These are phyloP conservation scores for Pandemis heparana DNA, from an alignment of 2,888 invertebrate species.

Conservation along the genomic window DNA sequence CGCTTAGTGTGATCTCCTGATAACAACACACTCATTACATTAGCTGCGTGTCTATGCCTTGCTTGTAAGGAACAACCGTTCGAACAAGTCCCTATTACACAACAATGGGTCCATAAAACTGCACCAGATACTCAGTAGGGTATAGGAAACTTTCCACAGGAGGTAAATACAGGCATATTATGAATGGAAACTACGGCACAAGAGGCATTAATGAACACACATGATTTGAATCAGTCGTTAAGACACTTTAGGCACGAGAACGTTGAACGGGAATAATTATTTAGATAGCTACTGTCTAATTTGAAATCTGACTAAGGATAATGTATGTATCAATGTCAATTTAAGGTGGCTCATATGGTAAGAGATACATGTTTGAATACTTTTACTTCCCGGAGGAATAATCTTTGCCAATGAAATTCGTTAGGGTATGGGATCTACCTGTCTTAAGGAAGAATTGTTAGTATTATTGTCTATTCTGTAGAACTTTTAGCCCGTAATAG, in stretches of 20 bases:
- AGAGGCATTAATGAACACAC: background rate
- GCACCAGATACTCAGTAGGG: constrained; percentile 7
- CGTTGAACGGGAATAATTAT: too few species aligned
- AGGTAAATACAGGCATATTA: background rate
- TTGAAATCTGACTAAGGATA: too few species aligned
- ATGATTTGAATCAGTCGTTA: too few species aligned
- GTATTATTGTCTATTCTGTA: background rate
- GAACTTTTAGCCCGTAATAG: too few species aligned
- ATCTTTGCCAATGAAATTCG: too few species aligned
- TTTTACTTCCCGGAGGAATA: too few species aligned
- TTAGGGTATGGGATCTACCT: too few species aligned
- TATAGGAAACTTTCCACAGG: background rate
- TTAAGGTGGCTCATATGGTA: too few species aligned
- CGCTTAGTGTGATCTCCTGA: background rate
- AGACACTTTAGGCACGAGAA: too few species aligned
- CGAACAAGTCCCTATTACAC: background rate
- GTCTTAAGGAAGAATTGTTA: background rate
- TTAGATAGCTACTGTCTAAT: too few species aligned
- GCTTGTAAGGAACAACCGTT: background rate
- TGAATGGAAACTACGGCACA: background rate
- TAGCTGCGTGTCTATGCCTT: background rate
- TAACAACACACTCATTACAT: background rate
- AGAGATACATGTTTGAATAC: too few species aligned
- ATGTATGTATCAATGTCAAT: too few species aligned
- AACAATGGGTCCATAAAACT: constrained; percentile 20